Base-by-base conservation (phyloP, 30 jellyfish, hydroid and myxozoan species). In the Chironex yamaguchii region DNA sequence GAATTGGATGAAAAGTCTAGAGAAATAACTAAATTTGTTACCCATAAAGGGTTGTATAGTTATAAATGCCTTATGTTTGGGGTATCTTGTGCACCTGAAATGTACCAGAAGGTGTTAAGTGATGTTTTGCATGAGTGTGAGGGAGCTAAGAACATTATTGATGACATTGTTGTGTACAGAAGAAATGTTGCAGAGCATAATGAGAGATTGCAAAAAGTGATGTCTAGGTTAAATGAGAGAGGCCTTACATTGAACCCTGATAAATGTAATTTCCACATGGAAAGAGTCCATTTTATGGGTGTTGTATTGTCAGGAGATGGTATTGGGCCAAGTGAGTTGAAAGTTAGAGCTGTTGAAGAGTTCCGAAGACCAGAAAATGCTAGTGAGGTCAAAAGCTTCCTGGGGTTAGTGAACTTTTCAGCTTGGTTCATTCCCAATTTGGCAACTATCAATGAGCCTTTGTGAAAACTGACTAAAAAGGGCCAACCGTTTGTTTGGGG, bases 41-140 rank as follows among this genome's bases (percentile, higher is more conserved):
- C 92, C n/a, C 94, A 77, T 65, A 49, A 54, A 17, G 96, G 90
- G 23, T 62, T 87, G 25, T 63, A 36, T 34, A 71, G 85, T 22
- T 88, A 88, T 67, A 77, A 67, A 69, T 52, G 96, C 6, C 48
- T 88, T 17, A 42, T 84, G 90, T 81, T 88, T 36, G 97, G 97
- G 42, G 53, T 66, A 0, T 20, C 92, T 53, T 88, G 93, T 66
- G 97, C 97, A 3, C 91, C 96, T 67, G 92, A 81, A 48, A 71
- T 76, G 62, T 87, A 81, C 48, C 95, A 78, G 86, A 49, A 71
- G 29, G 36, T 33, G 12, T 22, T 78, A 21, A 48, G 58, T 21
- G 84, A 79, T 53, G 82, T 79, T 62, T 24, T 87, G 89, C 71
- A 58, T 17, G 88, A 42, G 2, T 36, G 62, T 20, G 75, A 52